Conservation (phyloP, 2,797 vertebrate genomes). For the Spinibarbus caldwelli region DNA sequence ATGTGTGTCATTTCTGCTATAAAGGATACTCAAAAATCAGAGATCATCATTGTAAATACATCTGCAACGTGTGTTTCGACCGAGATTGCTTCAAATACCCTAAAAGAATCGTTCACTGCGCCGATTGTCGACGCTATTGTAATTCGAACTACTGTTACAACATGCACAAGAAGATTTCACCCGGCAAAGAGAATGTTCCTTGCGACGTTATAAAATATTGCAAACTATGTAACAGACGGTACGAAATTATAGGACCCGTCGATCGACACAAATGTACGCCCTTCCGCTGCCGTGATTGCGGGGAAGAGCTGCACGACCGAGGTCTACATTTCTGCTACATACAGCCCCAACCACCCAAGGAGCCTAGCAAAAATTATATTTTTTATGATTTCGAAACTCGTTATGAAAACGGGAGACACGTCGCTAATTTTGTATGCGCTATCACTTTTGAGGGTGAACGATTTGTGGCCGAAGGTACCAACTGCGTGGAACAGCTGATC, state of each 20-base stretch:
- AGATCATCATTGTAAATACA: not conserved
- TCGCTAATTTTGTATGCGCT: not conserved
- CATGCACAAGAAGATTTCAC: not conserved
- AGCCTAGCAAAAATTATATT: not conserved
- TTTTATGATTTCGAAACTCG: not conserved
- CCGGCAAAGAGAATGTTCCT: not conserved
- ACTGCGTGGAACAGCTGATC: too few relatives aligned
- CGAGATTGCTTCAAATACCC: not conserved
- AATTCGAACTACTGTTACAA: not conserved
- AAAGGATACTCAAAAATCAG: not conserved
- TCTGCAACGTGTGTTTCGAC: not conserved
- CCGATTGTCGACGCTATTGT: not conserved
- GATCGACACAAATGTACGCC: too few relatives aligned
- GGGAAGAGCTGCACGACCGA: too few relatives aligned
- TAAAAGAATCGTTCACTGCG: not conserved
- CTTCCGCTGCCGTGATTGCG: accelerated
- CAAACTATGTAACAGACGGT: not conserved
- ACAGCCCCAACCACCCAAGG: too few relatives aligned
- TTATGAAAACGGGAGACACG: not conserved
- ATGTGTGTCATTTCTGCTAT: not conserved
- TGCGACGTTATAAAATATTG: not conserved
- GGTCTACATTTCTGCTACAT: too few relatives aligned
- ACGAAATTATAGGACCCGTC: not conserved
- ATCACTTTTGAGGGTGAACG: too few relatives aligned
- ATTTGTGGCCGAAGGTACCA: too few relatives aligned